These are phyloP conservation scores for Biston betularia DNA, from an alignment of 2,888 invertebrate species.

Conservation along the genomic window DNA sequence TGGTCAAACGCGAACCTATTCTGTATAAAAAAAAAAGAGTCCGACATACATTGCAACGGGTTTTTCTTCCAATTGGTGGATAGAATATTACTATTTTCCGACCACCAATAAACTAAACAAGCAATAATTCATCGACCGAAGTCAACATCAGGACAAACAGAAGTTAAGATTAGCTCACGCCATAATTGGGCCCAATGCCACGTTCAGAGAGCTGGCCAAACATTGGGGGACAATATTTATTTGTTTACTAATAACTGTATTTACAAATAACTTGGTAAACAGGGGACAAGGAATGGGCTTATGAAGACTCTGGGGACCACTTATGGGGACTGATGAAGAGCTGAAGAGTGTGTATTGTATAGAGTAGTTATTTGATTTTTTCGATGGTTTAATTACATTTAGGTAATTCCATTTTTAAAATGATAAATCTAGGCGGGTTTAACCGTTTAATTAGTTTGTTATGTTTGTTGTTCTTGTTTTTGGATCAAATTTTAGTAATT, in stretches of 20 bases:
- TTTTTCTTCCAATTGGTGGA: too few species aligned
- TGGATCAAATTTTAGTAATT: too few species aligned
- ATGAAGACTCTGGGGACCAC: conserved; percentile 76
- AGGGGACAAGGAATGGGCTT: conserved; percentile 83
- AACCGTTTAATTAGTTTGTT: too few species aligned
- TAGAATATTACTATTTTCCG: too few species aligned
- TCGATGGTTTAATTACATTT: conserved; percentile 10
- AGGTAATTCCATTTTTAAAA: too few species aligned
- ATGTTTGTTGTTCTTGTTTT: too few species aligned
- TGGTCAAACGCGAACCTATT: too few species aligned
- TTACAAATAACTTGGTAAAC: conserved; percentile 80
- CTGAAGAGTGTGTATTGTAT: neutral
- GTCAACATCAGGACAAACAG: conserved; percentile 56
- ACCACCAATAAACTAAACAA: conserved; percentile 35
- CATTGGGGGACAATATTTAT: conserved; percentile 80
- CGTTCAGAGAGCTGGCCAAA: conserved; percentile 72
- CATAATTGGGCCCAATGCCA: conserved; percentile 76
- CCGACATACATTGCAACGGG: too few species aligned
- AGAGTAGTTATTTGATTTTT: conserved; percentile 19
- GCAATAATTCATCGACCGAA: conserved; percentile 48
- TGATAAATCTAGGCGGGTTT: too few species aligned
- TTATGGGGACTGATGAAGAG: conserved; percentile 39
- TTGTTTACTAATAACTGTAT: conserved; percentile 81
- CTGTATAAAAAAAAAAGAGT: too few species aligned
- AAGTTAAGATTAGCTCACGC: conserved; percentile 66